Base-by-base conservation (phyloP, 2,797 vertebrate genomes). In the Myripristis jacobus region DNA sequence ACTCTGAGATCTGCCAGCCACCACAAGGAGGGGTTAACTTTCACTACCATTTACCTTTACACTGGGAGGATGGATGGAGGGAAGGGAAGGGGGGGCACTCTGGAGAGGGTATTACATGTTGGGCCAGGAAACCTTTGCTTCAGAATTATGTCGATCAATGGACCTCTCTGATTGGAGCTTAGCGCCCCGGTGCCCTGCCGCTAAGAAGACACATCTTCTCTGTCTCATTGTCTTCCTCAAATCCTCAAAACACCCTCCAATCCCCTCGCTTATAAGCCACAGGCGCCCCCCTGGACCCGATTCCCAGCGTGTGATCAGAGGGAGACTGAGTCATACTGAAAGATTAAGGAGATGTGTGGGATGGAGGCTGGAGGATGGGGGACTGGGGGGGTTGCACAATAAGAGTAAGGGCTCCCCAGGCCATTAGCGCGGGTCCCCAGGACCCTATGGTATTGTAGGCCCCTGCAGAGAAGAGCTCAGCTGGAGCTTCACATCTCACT, bases 381-480 rank as follows among this genome's bases (percentile, higher is more conserved):
- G n/a, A n/a, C n/a, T 79, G 70, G 79, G 87, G 76, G 92, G 91
- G 89, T 91, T 66, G 88, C 85, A 85, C 87, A 88, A 95, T 93
- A 94, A 93, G 93, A 94, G 81, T 94, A 68, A 84, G 78, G 94
- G 93, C 89, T 92, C 90, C 82, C 83, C 87, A 91, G 88, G 89
- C 93, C 92, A 94, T 95, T 95, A 94, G 91, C 66, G 76, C 91
- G 82, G 90, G 90, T 94, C 94, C 93, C 91, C 88, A 83, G 88
- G 93, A 89, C 92, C 89, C 74, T 85, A 87, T 84, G 86, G 92
- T 94, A 91, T 93, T 93, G 93, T 57, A 71, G 79, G 77, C 84
- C 80, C 93, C 92, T 89, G 93, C 91, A 93, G 94, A 87, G 94
- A 92, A 92, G 93, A 92, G 94, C 95, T 93, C 95, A 95, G 95